Conservation (phyloP, 2,888 invertebrate species). For the Toxonevra muliebris region DNA sequence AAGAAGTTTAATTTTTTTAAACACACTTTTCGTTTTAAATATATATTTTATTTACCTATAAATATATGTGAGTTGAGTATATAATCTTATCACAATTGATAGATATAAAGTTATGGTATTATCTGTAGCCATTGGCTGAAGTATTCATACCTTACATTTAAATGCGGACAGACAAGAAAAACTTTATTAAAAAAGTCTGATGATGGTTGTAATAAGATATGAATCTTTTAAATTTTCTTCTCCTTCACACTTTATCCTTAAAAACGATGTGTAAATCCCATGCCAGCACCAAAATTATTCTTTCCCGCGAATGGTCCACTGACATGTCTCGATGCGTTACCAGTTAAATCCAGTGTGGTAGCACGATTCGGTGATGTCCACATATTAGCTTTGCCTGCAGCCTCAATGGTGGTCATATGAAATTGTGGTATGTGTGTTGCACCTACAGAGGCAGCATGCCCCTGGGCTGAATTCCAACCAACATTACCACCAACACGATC, state of each 20-base stretch:
- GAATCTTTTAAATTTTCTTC: no score
- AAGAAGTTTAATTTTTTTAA: no score
- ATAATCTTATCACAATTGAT: no score
- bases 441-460: constrained; percentile 50
- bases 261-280: constrained; percentile 48
- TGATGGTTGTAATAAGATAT: no score
- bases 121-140: no score
- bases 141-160: no score
- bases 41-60: no score
- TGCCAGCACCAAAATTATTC: constrained; percentile 44
- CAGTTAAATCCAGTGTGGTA: constrained; percentile 50
- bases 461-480: constrained; percentile 44
- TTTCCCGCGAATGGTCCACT: constrained; percentile 46
- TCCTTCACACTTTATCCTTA: constrained; percentile 16
- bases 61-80: no score
- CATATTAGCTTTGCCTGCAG: constrained; percentile 50
- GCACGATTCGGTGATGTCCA: constrained; percentile 49
- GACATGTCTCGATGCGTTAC: constrained; percentile 47
- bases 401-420: constrained; percentile 48
- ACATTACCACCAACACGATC: constrained; percentile 52
- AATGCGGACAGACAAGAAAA: no score
- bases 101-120: no score
- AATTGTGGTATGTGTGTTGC: constrained; percentile 49
- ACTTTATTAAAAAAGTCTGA: no score
- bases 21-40: no score